Conservation (phyloP, 1,140 invertebrate species). For the Chionoecetes opilio region DNA sequence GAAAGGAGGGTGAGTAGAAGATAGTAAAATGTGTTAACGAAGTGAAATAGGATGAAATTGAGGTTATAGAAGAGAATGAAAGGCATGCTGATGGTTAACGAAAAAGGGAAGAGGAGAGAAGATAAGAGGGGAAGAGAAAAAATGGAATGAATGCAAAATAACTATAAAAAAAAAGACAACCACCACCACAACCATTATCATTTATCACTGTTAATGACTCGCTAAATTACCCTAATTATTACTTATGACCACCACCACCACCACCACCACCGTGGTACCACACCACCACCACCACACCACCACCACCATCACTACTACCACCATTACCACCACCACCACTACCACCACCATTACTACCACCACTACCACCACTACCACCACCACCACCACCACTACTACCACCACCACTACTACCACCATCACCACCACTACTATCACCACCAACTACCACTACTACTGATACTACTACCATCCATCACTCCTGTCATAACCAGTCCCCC, state of each 20-base stretch:
- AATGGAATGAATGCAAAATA: not conserved
- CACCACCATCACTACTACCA: not conserved
- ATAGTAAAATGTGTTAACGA: not conserved
- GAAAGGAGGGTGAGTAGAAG: not conserved
- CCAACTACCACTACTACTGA: not conserved
- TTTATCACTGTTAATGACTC: not conserved
- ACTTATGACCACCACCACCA: not conserved
- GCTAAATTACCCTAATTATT: not conserved
- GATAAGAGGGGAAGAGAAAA: not conserved
- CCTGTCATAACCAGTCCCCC: not conserved
- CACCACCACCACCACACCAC: not conserved
- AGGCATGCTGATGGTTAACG: not conserved
- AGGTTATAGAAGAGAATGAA: not conserved
- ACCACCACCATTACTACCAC: not conserved
- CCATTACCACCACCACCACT: not conserved
- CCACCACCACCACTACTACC: too few relatives aligned
- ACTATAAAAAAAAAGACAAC: not conserved
- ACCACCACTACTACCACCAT: not conserved
- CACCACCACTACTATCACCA: not conserved
- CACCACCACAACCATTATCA: not conserved
- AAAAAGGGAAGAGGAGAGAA: too few relatives aligned
- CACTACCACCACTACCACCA: not conserved
- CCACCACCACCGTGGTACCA: constrained; percentile 22
- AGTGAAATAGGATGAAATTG: not conserved
- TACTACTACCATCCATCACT: not conserved